Percentiles rank a stretch among this genome's conserved stretches.
phyloP scores from a whole-genome alignment of 2,113 vertebrate species.

The Amblyopsis rosae region DNA sequence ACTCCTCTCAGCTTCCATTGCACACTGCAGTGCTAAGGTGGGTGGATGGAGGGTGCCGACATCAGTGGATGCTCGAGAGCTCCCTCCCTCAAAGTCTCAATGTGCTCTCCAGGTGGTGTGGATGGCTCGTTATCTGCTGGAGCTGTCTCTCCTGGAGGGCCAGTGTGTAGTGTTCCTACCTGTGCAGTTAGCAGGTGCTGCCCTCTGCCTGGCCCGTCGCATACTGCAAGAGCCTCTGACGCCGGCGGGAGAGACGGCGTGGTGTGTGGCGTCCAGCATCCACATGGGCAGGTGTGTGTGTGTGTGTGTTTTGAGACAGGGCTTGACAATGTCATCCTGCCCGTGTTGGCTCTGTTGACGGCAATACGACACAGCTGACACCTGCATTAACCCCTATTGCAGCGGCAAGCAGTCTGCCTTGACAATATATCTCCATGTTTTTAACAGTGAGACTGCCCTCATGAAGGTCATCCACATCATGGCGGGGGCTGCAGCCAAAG shows the following conservation, averaged over 20 bases:
- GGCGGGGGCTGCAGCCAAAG: slow-evolving; percentile 70
- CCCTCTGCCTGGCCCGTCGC: slow-evolving; percentile 79
- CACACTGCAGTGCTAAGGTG: slow-evolving; percentile 76
- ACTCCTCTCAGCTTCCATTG: slow-evolving; percentile 71
- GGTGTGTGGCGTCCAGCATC: slow-evolving; percentile 66
- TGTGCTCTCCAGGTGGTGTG: slow-evolving; percentile 69
- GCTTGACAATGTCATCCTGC: too few species aligned
- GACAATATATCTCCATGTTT: neutral
- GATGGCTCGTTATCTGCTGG: slow-evolving; percentile 84
- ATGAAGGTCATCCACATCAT: slow-evolving; percentile 72
- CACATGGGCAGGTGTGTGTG: slow-evolving; percentile 77
- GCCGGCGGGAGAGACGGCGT: slow-evolving; percentile 61
- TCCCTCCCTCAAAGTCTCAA: too few species aligned
- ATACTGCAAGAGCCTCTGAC: slow-evolving; percentile 65
- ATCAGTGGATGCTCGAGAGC: neutral
- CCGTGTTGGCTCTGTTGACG: too few species aligned
- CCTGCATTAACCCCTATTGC: too few species aligned
- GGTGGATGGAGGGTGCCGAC: neutral
- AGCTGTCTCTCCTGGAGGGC: slow-evolving; percentile 81
- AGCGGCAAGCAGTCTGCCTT: neutral
- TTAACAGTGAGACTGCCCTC: slow-evolving; percentile 73
- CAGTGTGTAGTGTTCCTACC: slow-evolving; percentile 80
- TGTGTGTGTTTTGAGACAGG: too few species aligned
- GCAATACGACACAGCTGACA: too few species aligned
- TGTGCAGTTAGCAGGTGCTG: slow-evolving; percentile 76